Evolutionary conservation across 2,113 vertebrate genomes (phyloP).

Genomic region (Hucho hucho): DNA sequence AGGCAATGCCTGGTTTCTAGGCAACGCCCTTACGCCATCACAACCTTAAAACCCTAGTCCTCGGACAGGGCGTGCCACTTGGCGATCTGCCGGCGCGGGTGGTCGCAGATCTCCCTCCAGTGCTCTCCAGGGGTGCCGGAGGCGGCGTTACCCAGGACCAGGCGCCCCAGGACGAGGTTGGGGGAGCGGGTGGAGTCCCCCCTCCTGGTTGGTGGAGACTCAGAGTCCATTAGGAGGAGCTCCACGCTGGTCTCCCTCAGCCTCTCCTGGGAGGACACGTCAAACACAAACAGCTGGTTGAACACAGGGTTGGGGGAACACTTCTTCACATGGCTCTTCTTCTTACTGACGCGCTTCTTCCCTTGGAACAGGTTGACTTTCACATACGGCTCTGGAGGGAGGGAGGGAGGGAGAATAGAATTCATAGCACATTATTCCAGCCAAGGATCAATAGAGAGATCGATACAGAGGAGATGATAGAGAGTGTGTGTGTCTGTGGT

Average conservation of each 20-base stretch:
- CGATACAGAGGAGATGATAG: neutral
- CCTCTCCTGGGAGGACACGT: slow-evolving; percentile 87
- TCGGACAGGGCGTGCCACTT: slow-evolving; percentile 95
- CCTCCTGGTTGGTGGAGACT: slow-evolving; percentile 50
- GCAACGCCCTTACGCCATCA: neutral
- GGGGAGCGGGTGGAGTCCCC: slow-evolving; percentile 65
- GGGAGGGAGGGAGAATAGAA: neutral
- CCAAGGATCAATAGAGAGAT: too few species aligned
- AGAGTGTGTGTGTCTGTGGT: neutral
- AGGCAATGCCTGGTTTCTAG: neutral
- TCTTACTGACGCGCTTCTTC: slow-evolving; percentile 96
- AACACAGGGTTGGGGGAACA: slow-evolving; percentile 95
- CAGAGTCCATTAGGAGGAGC: slow-evolving; percentile 97
- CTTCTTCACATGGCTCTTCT: slow-evolving; percentile 98
- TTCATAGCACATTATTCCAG: too few species aligned
- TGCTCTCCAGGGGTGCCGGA: slow-evolving; percentile 90
- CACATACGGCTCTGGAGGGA: slow-evolving; percentile 87
- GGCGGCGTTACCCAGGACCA: slow-evolving; percentile 83
- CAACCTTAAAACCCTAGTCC: slow-evolving; percentile 71
- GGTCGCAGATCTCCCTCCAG: slow-evolving; percentile 98
- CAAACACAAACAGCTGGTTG: slow-evolving; percentile 97
- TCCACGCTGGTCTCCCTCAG: slow-evolving; percentile 95
- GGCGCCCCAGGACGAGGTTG: slow-evolving; percentile 84
- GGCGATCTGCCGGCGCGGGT: slow-evolving; percentile 95
- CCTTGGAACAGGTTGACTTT: slow-evolving; percentile 97